A percentile compares a stretch with the other conserved stretches of the same genome.
Conservation (phyloP, 23 tunicate species). For the Styela plicata region DNA sequence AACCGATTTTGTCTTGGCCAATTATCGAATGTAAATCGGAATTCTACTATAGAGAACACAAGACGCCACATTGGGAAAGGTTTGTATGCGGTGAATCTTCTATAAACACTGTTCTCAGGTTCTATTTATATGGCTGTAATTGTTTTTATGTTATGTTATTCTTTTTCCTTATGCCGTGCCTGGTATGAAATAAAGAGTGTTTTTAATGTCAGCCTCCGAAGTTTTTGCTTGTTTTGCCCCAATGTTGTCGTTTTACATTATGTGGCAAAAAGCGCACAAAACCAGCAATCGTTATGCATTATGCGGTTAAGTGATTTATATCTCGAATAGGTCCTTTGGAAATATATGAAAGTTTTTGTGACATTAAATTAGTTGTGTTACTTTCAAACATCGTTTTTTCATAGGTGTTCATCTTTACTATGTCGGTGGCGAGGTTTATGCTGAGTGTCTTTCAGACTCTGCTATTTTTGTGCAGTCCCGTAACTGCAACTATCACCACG, state of each 20-base stretch:
- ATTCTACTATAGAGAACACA: constrained; percentile 96
- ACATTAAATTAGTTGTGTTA: too few relatives aligned
- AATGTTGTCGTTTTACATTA: too few relatives aligned
- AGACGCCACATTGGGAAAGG: constrained; percentile 95
- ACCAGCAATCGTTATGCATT: too few relatives aligned
- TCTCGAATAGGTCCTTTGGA: too few relatives aligned
- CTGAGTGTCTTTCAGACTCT: constrained; percentile 98
- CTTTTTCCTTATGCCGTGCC: too few relatives aligned
- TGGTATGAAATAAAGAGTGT: too few relatives aligned
- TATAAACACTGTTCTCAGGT: not conserved
- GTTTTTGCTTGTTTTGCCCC: too few relatives aligned
- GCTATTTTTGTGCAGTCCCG: constrained; percentile 96
- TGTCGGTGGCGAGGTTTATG: constrained; percentile 98
- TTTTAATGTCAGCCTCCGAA: too few relatives aligned
- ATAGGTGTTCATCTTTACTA: constrained; percentile 94
- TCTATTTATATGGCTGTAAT: not conserved
- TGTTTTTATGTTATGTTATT: not conserved
- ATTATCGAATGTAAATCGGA: constrained; percentile 93
- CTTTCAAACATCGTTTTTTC: too few relatives aligned
- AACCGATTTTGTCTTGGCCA: constrained; percentile 94
- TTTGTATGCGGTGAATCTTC: not conserved
- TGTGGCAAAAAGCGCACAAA: too few relatives aligned
- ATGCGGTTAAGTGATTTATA: too few relatives aligned
- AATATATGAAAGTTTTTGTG: too few relatives aligned
- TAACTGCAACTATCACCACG: constrained; percentile 96